phyloP scores from a whole-genome alignment of 2,888 invertebrate species.

The Ochlodes sylvanus region DNA sequence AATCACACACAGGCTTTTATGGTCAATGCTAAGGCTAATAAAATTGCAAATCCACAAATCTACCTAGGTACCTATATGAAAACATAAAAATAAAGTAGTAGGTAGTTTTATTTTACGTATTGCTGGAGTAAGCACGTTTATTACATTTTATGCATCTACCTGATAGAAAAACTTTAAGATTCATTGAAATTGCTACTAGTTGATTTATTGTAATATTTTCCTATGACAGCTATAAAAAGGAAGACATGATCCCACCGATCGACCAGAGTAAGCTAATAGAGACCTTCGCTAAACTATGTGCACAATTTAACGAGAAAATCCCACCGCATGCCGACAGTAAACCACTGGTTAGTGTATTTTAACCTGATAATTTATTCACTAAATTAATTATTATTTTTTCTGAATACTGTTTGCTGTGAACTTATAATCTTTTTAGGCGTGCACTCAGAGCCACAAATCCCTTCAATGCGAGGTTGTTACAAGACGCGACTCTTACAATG shows the following conservation, averaged over 20 bases:
- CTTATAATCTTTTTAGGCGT: conserved; percentile 54
- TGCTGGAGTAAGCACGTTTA: too few species aligned
- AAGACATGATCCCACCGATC: conserved; percentile 49
- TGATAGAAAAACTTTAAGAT: too few species aligned
- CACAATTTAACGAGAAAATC: conserved; percentile 62
- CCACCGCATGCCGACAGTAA: conserved; percentile 41
- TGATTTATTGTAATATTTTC: neutral
- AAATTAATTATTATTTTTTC: too few species aligned
- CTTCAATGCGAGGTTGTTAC: conserved; percentile 69
- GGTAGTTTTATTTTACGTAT: too few species aligned
- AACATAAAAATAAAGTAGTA: too few species aligned
- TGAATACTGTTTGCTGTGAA: too few species aligned
- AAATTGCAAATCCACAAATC: too few species aligned
- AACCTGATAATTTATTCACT: neutral
- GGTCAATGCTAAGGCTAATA: too few species aligned
- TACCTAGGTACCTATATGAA: too few species aligned
- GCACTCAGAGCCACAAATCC: conserved; percentile 74
- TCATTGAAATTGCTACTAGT: too few species aligned
- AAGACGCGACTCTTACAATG: conserved; percentile 52
- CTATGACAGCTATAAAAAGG: conserved; percentile 41
- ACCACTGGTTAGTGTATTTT: conserved; percentile 54
- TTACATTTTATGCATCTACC: too few species aligned
- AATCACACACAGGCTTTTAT: too few species aligned
- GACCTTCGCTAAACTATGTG: conserved; percentile 73
- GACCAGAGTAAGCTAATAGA: conserved; percentile 65